Base-by-base conservation (phyloP, 2,797 vertebrate genomes). In the Falco columbarius region DNA sequence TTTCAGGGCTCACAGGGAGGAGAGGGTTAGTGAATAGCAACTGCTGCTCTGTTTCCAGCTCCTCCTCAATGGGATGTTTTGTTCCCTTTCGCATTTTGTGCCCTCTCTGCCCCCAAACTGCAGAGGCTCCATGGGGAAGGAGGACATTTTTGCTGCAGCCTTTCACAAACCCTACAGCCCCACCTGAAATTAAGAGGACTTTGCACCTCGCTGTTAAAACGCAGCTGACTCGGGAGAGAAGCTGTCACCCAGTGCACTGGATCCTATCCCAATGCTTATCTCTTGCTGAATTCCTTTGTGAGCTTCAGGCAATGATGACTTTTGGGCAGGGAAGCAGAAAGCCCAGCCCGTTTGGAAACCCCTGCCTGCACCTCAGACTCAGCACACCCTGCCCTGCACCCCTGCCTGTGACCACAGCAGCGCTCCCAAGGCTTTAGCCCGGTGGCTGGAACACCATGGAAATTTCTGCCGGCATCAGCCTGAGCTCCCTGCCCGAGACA, bases 11-110 rank as follows among this genome's bases (percentile, higher is more conserved):
- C 22, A n/a, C 3, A 6, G 61, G 18, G 51, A 68, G 66, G 46
- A 91, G 11, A 86, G 29, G 46, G 30, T 70, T 4, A 54, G 54
- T 54, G 83, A 94, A 74, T 3, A 70, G 82, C 65, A 87, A n/a
- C 65, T n/a, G 77, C 54, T 74, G 90, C 61, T 92, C 86, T 55
- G 24, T 46, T 93, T 59, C 84, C 81, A 91, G 68, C 76, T 72
- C 82, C 59, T 95, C 59, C 58, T 80, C 58, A 93, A 61, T 23
- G 44, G 71, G 59, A 67, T 18, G 32, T 34, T 93, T 95, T 93
- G 52, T 51, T 77, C 61, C 49, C 80, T 81, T 84, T 19, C 46
- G 26, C 49, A 68, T 85, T 90, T 84, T 52, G 18, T 82, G 51
- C 82, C 77, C 55, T 89, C 67, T 81, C 77, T 68, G 61, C 16